phyloP scores from a whole-genome alignment of 2,888 invertebrate species.

The Hydrotaea diabolus region DNA sequence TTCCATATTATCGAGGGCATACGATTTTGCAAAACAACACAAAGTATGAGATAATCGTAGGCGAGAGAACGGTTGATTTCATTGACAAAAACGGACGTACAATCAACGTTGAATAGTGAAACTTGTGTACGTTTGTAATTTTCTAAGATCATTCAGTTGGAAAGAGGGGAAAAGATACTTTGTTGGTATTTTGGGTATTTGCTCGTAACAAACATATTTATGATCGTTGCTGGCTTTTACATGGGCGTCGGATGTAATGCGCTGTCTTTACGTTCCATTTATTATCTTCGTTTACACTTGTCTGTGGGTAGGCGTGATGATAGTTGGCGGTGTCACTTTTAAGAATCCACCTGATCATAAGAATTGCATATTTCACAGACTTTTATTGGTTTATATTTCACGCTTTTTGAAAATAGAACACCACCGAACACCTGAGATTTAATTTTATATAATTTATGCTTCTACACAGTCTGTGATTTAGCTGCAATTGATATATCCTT shows the following conservation, averaged over 20 bases:
- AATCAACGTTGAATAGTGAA: not conserved
- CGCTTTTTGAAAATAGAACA: conserved; percentile 25
- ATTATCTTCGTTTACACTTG: conserved; percentile 43
- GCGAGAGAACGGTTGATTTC: conserved; percentile 36
- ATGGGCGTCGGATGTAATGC: conserved; percentile 62
- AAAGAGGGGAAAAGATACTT: not conserved
- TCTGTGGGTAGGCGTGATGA: not conserved
- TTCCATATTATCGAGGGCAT: conserved; percentile 34
- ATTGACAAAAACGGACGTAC: conserved; percentile 34
- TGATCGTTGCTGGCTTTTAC: conserved; percentile 16
- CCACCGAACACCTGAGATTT: too few species aligned
- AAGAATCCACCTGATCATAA: not conserved
- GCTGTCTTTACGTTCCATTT: not conserved
- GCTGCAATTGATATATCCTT: not conserved
- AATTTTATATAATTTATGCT: conserved; percentile 10
- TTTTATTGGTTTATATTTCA: too few species aligned
- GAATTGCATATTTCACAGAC: too few species aligned
- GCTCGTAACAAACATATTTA: not conserved
- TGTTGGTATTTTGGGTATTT: conserved; percentile 33
- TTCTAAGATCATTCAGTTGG: not conserved
- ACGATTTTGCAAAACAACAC: conserved; percentile 24
- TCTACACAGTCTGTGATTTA: not conserved
- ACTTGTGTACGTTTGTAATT: not conserved
- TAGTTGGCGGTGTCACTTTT: not conserved
- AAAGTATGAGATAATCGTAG: conserved; percentile 63